Conservation (phyloP, 1,140 invertebrate species). For the Apocrypta bakeri region DNA sequence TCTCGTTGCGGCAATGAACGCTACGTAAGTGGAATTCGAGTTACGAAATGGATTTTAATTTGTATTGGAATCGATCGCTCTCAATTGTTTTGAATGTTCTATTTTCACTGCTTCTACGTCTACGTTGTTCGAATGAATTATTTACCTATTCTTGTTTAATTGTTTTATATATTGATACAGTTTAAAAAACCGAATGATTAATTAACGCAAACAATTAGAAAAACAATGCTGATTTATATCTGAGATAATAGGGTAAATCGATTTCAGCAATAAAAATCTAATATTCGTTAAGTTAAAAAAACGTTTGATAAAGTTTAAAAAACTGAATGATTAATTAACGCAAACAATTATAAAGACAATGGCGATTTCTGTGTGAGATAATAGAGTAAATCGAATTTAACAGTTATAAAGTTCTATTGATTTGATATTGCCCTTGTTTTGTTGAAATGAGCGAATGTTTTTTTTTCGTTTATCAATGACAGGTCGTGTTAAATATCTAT, state of each 20-base stretch:
- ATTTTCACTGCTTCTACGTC: neutral
- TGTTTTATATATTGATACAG: too few relatives aligned
- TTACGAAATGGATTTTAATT: neutral
- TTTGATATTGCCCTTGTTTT: conserved; percentile 2
- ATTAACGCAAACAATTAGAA: too few relatives aligned
- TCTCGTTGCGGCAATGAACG: conserved; percentile 76
- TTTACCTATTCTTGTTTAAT: neutral
- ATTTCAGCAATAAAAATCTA: too few relatives aligned
- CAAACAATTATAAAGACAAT: too few relatives aligned
- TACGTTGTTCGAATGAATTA: neutral
- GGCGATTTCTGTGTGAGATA: too few relatives aligned
- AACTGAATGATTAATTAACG: too few relatives aligned
- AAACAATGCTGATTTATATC: too few relatives aligned
- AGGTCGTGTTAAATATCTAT: neutral
- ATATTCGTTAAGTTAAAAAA: too few relatives aligned
- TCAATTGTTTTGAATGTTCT: neutral
- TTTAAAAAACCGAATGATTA: too few relatives aligned
- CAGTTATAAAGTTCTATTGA: conserved; percentile 19
- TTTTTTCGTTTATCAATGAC: neutral
- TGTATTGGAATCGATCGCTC: neutral
- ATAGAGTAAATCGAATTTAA: conserved; percentile 28
- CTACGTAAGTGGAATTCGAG: conserved; percentile 63
- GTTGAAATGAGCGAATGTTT: conserved; percentile 11
- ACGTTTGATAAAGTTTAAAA: too few relatives aligned
- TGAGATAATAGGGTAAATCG: too few relatives aligned